Evolutionary conservation across 2,888 invertebrate species (phyloP).

Genomic region (Heliconius sara): DNA sequence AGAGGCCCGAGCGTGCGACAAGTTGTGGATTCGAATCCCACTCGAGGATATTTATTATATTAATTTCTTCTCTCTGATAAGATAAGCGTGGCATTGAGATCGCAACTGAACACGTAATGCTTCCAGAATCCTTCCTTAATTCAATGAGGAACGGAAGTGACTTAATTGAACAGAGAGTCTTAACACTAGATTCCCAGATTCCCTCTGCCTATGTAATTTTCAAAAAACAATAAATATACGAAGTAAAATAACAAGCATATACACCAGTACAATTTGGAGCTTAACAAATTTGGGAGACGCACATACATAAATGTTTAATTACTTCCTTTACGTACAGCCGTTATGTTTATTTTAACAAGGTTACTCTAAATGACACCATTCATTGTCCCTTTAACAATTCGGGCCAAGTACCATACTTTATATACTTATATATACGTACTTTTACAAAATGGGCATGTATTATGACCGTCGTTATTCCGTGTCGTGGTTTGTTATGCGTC

Average conservation of each 20-base stretch:
- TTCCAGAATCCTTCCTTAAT: too few species aligned
- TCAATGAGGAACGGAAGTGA: too few species aligned
- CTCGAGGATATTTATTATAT: too few species aligned
- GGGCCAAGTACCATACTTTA: constrained; percentile 5
- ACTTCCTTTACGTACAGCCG: constrained; percentile 75
- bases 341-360: constrained; percentile 69
- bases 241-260: not conserved
- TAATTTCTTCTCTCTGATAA: too few species aligned
- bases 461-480: not conserved
- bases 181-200: too few species aligned
- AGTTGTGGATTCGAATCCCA: too few species aligned
- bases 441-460: constrained; percentile 12
- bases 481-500: not conserved
- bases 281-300: constrained; percentile 70
- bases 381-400: constrained; percentile 61
- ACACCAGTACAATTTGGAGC: not conserved
- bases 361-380: constrained; percentile 82
- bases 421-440: not conserved
- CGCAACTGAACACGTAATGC: too few species aligned
- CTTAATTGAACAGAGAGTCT: too few species aligned
- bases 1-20: too few species aligned
- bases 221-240: not conserved
- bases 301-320: constrained; percentile 82
- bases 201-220: not conserved
- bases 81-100: too few species aligned